A percentile compares a stretch with the other conserved stretches of the same genome.
These are phyloP conservation scores for Cyprinus carpio DNA, from an alignment of 2,113 vertebrate genomes.

Conservation along the genomic window DNA sequence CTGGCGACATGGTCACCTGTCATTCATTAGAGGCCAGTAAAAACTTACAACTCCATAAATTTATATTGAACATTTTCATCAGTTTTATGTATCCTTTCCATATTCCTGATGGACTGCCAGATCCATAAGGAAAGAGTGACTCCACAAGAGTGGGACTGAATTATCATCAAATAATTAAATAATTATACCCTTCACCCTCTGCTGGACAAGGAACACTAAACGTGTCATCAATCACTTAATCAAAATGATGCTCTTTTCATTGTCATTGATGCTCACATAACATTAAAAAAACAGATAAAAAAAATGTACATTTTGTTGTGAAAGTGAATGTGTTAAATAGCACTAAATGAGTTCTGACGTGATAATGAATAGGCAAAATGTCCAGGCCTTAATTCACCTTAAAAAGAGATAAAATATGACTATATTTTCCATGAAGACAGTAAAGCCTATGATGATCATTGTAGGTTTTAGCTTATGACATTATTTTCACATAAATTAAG, in stretches of 20 bases:
- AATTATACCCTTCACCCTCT: conserved; percentile 13
- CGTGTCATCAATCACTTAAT: not conserved
- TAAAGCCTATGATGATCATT: not conserved
- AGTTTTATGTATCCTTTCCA: conserved; percentile 12
- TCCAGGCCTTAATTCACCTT: not conserved
- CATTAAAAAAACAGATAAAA: not conserved
- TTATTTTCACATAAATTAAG: not conserved
- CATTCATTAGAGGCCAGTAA: conserved; percentile 27
- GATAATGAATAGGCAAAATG: not conserved
- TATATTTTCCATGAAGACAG: not conserved
- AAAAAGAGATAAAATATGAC: not conserved
- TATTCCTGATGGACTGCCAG: conserved; percentile 24
- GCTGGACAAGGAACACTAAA: not conserved
- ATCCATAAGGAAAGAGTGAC: not conserved
- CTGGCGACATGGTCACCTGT: conserved; percentile 7
- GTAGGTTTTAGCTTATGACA: not conserved
- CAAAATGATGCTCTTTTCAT: no score
- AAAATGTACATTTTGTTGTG: not conserved
- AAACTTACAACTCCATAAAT: conserved; percentile 25
- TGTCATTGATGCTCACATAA: not conserved
- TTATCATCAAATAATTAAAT: not conserved
- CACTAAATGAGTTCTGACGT: not conserved
- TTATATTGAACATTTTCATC: conserved; percentile 19
- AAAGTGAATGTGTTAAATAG: not conserved
- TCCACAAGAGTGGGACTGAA: conserved; percentile 17